Evolutionary conservation across 2,113 vertebrate genomes (phyloP), one percentile per base, ranked within the genome.

Genomic region (Crotalus viridis): DNA sequence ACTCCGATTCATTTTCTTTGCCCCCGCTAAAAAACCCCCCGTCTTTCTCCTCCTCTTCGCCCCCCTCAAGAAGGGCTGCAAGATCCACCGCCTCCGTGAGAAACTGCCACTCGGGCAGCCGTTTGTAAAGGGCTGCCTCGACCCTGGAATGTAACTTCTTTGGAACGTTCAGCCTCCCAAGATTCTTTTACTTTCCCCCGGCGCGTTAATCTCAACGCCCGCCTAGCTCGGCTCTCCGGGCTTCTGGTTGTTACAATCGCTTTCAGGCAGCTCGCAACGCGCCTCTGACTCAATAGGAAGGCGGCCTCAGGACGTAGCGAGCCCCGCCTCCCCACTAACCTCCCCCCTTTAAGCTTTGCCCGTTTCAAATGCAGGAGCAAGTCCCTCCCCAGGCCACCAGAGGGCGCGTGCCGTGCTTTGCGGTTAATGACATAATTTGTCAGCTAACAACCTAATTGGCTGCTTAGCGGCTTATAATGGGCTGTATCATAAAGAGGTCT

Each of bases 1-100:
- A 96, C 98, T 99, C 97, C 98, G 98, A 96, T 99, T 99, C 98
- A 99, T 99, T 96, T 97, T 98, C 97, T 94, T 97, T 95, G 97
- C 51, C 89, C 91, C 93, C 28, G 55, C 86, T 94, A 85, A 89
- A 89, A 88, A 88, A 88, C 57, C 91, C 92, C 94, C 93, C 94
- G 28, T n/a, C 94, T 43, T 46, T 59, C 87, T n/a, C 94, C 90
- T 89, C 89, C 57, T 33, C 89, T 21, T 87, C 55, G 89, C 92
- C 91, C 90, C 94, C 93, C 89, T 91, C 91, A 69, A 61, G 90
- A 10, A 89, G 95, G 96, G 92, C 95, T 89, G 92, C 93, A 81
- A 94, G 89, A 95, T 95, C 97, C 97, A 87, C 95, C 95, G 95
- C 90, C 93, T 93, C 90, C 92, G 91, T 55, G 93, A 89, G 91